Evolutionary conservation across 2,797 vertebrate species (phyloP).

Genomic region (Hypotaenidia philippensis): DNA sequence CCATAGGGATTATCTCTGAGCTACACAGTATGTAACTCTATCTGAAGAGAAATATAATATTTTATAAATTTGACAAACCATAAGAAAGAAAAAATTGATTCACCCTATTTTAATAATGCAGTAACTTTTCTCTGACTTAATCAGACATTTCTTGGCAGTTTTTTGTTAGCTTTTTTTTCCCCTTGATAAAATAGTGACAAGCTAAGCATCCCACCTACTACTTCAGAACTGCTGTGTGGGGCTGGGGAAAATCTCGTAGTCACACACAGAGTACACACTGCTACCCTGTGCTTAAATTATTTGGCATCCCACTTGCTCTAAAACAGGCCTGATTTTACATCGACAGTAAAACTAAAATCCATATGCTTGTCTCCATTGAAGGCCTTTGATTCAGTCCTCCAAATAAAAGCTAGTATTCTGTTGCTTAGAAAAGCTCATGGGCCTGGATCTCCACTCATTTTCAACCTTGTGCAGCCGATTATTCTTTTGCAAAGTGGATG

Average conservation of each 20-base stretch:
- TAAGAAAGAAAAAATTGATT: slow-evolving; percentile 77
- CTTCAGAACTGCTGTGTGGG: neutral
- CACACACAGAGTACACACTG: neutral
- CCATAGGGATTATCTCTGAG: slow-evolving; percentile 88
- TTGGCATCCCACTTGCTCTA: neutral
- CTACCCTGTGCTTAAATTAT: neutral
- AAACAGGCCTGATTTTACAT: neutral
- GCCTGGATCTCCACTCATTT: neutral
- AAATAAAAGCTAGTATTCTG: neutral
- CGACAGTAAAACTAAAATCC: accelerated
- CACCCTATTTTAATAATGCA: slow-evolving; percentile 75
- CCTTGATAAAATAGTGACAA: slow-evolving; percentile 39
- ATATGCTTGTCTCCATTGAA: accelerated
- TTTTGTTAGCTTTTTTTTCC: neutral
- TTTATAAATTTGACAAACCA: slow-evolving; percentile 86
- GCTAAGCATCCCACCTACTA: slow-evolving; percentile 2
- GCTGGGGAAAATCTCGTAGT: neutral
- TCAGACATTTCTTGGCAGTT: slow-evolving; percentile 56
- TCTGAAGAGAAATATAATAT: slow-evolving; percentile 86
- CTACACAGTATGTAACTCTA: slow-evolving; percentile 83
- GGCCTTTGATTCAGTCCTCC: neutral
- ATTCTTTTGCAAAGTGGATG: neutral
- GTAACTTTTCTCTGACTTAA: slow-evolving; percentile 69
- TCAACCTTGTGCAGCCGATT: neutral
- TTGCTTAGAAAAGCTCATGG: neutral